These are phyloP conservation scores for Globia sparganii DNA, from an alignment of 2,888 invertebrate species.

Conservation along the genomic window DNA sequence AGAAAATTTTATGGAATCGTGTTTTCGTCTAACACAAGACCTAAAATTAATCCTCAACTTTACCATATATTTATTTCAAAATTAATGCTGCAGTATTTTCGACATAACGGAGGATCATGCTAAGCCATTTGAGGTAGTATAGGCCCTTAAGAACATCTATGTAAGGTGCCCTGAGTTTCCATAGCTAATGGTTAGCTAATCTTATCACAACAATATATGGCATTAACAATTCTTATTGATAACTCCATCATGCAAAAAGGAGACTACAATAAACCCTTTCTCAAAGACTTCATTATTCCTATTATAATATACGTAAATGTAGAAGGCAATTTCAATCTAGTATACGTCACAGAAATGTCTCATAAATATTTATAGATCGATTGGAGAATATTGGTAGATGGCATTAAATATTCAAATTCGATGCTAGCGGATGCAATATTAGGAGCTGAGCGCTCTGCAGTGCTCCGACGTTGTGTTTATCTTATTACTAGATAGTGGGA, in stretches of 20 bases:
- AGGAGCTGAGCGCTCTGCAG: conserved; percentile 36
- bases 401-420: conserved; percentile 75
- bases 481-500: conserved; percentile 25
- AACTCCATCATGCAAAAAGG: too few relatives aligned
- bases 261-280: conserved; percentile 8
- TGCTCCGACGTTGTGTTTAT: conserved; percentile 42
- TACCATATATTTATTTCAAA: too few relatives aligned
- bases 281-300: conserved; percentile 26
- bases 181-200: background rate
- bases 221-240: background rate
- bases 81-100: too few relatives aligned
- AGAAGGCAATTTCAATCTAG: conserved; percentile 58
- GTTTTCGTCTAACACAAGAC: too few relatives aligned
- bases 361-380: conserved; percentile 63
- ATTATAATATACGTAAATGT: conserved; percentile 55
- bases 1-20: too few relatives aligned
- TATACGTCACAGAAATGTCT: conserved; percentile 60
- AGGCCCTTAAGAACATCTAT: too few relatives aligned
- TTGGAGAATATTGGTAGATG: conserved; percentile 65
- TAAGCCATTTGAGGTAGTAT: too few relatives aligned
- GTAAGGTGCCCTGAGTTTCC: too few relatives aligned
- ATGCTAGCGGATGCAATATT: conserved; percentile 69
- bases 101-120: too few relatives aligned
- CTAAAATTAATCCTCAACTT: too few relatives aligned
- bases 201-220: background rate